A percentile compares a stretch with the other conserved stretches of the same genome.
phyloP scores from a whole-genome alignment of 2,888 invertebrate genomes.

The Epistrophella euchroma region DNA sequence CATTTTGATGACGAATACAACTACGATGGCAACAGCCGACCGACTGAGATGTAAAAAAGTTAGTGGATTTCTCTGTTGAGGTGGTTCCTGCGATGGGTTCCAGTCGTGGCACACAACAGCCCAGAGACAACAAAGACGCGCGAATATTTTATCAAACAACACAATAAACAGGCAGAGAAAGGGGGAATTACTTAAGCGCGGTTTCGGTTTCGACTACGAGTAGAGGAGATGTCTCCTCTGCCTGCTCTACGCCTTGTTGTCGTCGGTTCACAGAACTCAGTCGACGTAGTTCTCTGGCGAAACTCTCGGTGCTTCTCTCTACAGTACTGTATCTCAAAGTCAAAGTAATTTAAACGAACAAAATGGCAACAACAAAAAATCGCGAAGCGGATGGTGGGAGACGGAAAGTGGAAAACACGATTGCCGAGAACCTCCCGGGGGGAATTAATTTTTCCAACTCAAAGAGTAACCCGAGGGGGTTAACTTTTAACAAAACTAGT shows the following conservation, averaged over 20 bases:
- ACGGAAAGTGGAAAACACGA: slow-evolving; percentile 49
- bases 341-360: slow-evolving; percentile 73
- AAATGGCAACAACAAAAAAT: slow-evolving; percentile 55
- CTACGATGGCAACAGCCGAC: neutral
- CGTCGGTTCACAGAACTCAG: slow-evolving; percentile 28
- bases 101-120: slow-evolving; percentile 41
- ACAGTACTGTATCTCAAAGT: slow-evolving; percentile 69
- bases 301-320: slow-evolving; percentile 36
- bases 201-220: slow-evolving; percentile 5
- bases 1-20: slow-evolving; percentile 79
- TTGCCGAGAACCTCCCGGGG: slow-evolving; percentile 22
- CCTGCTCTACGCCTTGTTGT: slow-evolving; percentile 15
- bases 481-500: slow-evolving; percentile 22
- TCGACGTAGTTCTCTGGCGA: slow-evolving; percentile 37
- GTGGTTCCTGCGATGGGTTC: slow-evolving; percentile 33
- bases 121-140: slow-evolving; percentile 67
- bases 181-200: slow-evolving; percentile 34
- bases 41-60: slow-evolving; percentile 23
- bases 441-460: slow-evolving; percentile 32
- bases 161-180: slow-evolving; percentile 29
- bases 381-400: slow-evolving; percentile 41
- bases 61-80: slow-evolving; percentile 22
- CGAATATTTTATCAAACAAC: slow-evolving; percentile 45
- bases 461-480: slow-evolving; percentile 36
- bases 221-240: slow-evolving; percentile 14